Evolutionary conservation across 2,113 vertebrate species (phyloP), one percentile per base, ranked within the genome.

Genomic region (Cathartes aura): DNA sequence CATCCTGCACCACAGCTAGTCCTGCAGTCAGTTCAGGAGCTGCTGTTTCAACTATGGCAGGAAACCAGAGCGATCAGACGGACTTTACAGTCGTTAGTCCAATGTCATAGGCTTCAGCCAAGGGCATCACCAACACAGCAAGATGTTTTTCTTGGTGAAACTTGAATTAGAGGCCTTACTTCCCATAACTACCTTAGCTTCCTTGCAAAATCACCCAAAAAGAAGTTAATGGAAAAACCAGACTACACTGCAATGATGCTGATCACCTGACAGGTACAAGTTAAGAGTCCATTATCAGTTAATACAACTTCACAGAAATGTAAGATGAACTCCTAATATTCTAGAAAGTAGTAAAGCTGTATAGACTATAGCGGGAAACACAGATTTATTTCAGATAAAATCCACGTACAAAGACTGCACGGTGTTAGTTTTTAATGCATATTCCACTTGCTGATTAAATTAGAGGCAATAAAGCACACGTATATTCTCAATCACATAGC

Each of bases 371-470:
- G 48, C n/a, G 27, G 55, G 68, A 84, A 85, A 76, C 2, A 7
- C 0, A 34, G 26, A 82, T 53, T 45, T 78, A 60, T 66, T 81
- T 75, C 78, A 66, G 29, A 72, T 43, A 67, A 93, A 91, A 87
- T 50, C 13, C 70, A 87, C 3, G 3, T 45, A 78, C 8, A 3
- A 70, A 85, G 70, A 87, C 38, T 56, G n/a, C 52, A 47, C 1
- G 1, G 50, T 0, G 0, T 52, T 67, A 72, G 24, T 67, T 94
- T 89, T 88, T 73, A 86, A 91, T 71, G 82, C 91, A 68, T 86
- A 55, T 63, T 95, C 82, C 91, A 74, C 82, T 91, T 32, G 7
- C 87, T 66, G 68, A 94, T 89, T 88, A 90, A 93, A 82, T 62
- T 53, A 38, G 66, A 97, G 40, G 74, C 80, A 97, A 81, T 92